A percentile compares a stretch with the other conserved stretches of the same genome.
phyloP scores from a whole-genome alignment of 2,113 vertebrate genomes.

The Uria lomvia region DNA sequence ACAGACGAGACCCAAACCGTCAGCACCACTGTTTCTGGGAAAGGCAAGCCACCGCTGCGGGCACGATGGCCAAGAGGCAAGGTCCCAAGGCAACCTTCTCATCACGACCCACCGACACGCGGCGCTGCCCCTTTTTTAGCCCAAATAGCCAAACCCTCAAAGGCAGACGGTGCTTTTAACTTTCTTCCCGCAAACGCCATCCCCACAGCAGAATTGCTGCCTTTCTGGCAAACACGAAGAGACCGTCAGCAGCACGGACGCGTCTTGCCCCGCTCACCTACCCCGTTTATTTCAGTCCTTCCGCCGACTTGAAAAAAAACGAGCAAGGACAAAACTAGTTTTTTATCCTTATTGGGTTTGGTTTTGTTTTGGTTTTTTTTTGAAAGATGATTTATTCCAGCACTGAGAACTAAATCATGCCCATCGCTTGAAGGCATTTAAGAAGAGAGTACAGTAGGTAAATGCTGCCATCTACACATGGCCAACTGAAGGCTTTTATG shows the following conservation, averaged over 20 bases:
- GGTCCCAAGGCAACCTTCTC: not conserved
- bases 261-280: not conserved
- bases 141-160: not conserved
- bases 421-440: not conserved
- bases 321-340: not conserved
- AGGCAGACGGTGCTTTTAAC: not conserved
- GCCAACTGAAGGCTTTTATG: not conserved
- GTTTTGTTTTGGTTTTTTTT: not conserved
- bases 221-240: not conserved
- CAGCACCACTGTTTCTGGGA: not conserved
- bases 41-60: not conserved
- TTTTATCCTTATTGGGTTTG: not conserved
- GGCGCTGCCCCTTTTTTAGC: not conserved
- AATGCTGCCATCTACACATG: conserved; percentile 62
- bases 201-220: too few relatives aligned
- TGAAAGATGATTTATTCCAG: not conserved
- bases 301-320: not conserved
- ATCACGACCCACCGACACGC: not conserved
- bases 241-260: accelerated
- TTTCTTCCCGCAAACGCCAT: not conserved
- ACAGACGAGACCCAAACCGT: not conserved
- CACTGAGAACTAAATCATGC: not conserved
- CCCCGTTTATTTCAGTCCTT: not conserved
- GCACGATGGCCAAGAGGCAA: not conserved
- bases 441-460: not conserved